Conservation (phyloP, 2,888 invertebrate genomes). For the Mamestra brassicae region DNA sequence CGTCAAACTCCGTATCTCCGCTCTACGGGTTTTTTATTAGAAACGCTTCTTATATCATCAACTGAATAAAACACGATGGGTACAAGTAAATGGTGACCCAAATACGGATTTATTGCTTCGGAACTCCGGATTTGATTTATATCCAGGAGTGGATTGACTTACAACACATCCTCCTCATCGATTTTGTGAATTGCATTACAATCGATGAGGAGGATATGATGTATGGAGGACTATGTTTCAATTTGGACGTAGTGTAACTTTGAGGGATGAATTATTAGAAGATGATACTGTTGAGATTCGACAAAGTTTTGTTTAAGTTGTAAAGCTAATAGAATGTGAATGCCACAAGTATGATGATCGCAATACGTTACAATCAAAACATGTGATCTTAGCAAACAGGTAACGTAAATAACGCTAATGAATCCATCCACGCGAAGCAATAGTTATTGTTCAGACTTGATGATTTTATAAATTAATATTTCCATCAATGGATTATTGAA, state of each 20-base stretch:
- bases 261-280: constrained; percentile 27
- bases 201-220: constrained; percentile 51
- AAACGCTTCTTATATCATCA: constrained; percentile 64
- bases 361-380: background rate
- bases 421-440: background rate
- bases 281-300: constrained; percentile 7
- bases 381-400: background rate
- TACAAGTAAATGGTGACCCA: constrained; percentile 68
- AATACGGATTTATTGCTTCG: constrained; percentile 67
- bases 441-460: no score
- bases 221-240: constrained; percentile 42
- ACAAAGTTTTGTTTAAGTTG: constrained; percentile 21
- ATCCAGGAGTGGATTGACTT: constrained; percentile 63
- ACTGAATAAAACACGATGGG: constrained; percentile 64
- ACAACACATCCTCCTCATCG: constrained; percentile 59
- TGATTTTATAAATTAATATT: no score
- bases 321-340: constrained; percentile 22
- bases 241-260: constrained; percentile 30
- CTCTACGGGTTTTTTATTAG: constrained; percentile 58
- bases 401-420: no score
- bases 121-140: constrained; percentile 66
- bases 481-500: background rate
- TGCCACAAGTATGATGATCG: background rate
- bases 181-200: constrained; percentile 62
- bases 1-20: constrained; percentile 55